Base-by-base conservation (phyloP, 2,113 vertebrate genomes). In the Halcyon senegalensis region DNA sequence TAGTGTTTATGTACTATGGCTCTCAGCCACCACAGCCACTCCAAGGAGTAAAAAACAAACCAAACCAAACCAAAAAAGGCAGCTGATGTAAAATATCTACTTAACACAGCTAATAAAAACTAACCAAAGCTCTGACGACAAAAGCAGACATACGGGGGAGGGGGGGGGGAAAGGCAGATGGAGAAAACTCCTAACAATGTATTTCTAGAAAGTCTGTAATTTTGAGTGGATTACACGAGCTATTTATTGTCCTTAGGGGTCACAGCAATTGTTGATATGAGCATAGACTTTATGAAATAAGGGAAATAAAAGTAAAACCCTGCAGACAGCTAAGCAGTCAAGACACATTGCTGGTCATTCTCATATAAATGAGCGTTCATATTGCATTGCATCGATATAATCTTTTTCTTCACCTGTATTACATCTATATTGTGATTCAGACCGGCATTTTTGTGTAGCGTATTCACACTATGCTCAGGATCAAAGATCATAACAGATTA, bases 1-100 rank as follows among this genome's bases (percentile, higher is more conserved):
- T 28, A 21, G 24, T 6, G 2, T 50, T 70, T 33, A 56, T 0
- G 0, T 44, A 28, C 53, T 13, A 30, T 24, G 33, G 37, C 7
- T 27, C 28, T 58, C 16, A 43, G 58, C 8, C 37, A 60, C 56
- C 23, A 10, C 17, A 63, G 37, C 10, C 39, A 60, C 33, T 5
- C 12, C 17, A 35, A 17, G 35, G 27, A 28, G 15, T 5, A 25
- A 3, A 19, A 30, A 20, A 37, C 16, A 13, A 35, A 35, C 35
- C 35, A 35, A 35, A 35, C 35, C 35, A 35, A 35, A 35, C 35
- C 35, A 35, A 25, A 35, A 85, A 59, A 64, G 15, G 10, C 25
- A 75, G 18, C 23, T 37, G 21, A 55, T 62, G 5, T n/a, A 55
- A 89, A 67, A 79, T 62, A 55, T 3, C 19, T 72, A 11, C 30